Evolutionary conservation across 2,888 invertebrate species (phyloP).

Genomic region (Ariolimax columbianus): DNA sequence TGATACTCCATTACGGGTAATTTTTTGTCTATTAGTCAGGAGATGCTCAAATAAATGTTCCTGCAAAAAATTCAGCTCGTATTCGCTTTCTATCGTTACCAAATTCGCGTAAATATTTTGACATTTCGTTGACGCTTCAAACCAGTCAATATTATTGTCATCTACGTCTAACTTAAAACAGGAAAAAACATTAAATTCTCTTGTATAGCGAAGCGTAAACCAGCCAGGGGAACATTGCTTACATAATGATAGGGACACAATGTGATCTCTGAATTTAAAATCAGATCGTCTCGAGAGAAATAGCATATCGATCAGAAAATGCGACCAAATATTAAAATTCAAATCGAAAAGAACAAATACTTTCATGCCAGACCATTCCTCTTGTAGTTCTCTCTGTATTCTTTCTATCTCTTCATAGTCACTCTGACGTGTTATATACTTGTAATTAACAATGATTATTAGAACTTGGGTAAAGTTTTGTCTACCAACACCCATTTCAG

Average conservation of each 20-base stretch:
- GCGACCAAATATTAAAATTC: too few relatives aligned
- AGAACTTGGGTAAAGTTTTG: not conserved
- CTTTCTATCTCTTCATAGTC: not conserved
- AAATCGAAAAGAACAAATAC: too few relatives aligned
- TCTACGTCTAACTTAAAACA: not conserved
- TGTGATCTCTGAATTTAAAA: too few relatives aligned
- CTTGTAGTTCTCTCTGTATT: not conserved
- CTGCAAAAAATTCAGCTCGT: not conserved
- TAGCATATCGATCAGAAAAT: too few relatives aligned
- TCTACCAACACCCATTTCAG: not conserved
- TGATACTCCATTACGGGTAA: too few relatives aligned
- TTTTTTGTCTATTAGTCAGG: not conserved
- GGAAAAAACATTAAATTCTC: not conserved
- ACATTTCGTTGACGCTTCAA: not conserved
- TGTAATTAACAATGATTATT: not conserved
- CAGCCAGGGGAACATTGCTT: not conserved
- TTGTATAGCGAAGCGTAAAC: not conserved
- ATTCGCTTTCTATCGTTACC: not conserved
- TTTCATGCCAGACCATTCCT: not conserved
- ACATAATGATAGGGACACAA: not conserved
- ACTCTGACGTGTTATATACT: not conserved
- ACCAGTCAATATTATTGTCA: not conserved
- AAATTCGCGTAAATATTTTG: not conserved
- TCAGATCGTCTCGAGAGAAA: too few relatives aligned
- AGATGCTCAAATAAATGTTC: not conserved